phyloP scores from a whole-genome alignment of 1,140 invertebrate genomes.

The Cecropterus lyciades region DNA sequence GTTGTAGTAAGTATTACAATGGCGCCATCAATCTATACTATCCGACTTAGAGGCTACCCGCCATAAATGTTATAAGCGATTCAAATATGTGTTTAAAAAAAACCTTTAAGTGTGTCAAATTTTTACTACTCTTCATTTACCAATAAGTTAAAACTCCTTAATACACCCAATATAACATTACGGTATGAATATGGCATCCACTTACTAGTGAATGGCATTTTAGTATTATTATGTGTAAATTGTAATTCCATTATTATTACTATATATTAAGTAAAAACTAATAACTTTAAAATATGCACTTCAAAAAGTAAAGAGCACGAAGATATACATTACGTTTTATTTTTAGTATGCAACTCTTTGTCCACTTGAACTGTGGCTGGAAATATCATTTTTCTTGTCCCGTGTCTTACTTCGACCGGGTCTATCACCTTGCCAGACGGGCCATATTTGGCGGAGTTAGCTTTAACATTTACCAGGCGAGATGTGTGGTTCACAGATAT shows the following conservation, averaged over 20 bases:
- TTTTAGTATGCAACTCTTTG: not conserved
- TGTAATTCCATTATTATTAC: no score
- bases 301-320: not conserved
- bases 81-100: no score
- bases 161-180: no score
- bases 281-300: no score
- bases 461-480: slow-evolving; percentile 39
- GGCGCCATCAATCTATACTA: not conserved
- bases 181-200: no score
- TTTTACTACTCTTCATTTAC: no score
- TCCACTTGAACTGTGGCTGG: not conserved
- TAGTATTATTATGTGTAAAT: no score
- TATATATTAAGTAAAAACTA: no score
- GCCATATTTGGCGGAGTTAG: slow-evolving; percentile 42
- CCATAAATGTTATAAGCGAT: no score
- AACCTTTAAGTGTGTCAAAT: no score
- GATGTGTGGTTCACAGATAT: slow-evolving; percentile 45
- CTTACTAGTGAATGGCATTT: no score
- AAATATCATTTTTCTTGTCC: slow-evolving; percentile 23
- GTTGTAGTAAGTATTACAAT: not conserved
- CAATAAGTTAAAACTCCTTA: no score
- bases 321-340: not conserved
- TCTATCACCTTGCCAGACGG: slow-evolving; percentile 20
- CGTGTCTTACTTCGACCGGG: slow-evolving; percentile 4
- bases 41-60: not conserved